Evolutionary conservation across 1,140 invertebrate species (phyloP).

Genomic region (Lamellibrachia luymesi): DNA sequence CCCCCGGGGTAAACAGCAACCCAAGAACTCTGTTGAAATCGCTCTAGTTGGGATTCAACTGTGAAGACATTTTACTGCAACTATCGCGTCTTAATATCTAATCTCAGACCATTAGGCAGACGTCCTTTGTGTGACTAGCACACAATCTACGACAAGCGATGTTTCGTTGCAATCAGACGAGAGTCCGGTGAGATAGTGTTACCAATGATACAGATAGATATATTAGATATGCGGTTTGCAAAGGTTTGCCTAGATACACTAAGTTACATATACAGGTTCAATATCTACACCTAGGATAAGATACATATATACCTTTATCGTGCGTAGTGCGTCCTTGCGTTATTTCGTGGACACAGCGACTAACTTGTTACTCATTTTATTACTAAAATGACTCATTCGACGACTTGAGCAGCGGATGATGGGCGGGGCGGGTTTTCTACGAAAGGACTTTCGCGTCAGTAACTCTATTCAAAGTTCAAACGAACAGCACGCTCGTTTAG

Average conservation of each 20-base stretch:
- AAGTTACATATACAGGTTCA: neutral
- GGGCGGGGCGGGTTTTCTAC: neutral
- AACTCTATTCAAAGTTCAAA: neutral
- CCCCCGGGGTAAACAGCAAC: neutral
- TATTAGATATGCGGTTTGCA: neutral
- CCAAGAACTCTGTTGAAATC: neutral
- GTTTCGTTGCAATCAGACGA: neutral
- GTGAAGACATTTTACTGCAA: neutral
- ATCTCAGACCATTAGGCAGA: neutral
- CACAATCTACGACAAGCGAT: neutral
- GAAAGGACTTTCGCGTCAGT: neutral
- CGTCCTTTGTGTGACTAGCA: neutral
- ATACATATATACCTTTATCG: neutral
- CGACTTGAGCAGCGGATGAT: neutral
- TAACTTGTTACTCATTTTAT: neutral
- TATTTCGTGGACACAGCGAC: neutral
- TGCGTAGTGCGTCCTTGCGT: neutral
- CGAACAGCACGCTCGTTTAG: neutral
- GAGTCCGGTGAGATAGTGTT: neutral
- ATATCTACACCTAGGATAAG: neutral
- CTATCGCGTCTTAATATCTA: neutral
- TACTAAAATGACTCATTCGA: neutral
- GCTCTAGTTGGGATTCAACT: neutral
- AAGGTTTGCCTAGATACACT: neutral
- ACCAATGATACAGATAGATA: neutral